Evolutionary conservation across 2,113 vertebrate species (phyloP), one percentile per base, ranked within the genome.

Genomic region (Clarias gariepinus): DNA sequence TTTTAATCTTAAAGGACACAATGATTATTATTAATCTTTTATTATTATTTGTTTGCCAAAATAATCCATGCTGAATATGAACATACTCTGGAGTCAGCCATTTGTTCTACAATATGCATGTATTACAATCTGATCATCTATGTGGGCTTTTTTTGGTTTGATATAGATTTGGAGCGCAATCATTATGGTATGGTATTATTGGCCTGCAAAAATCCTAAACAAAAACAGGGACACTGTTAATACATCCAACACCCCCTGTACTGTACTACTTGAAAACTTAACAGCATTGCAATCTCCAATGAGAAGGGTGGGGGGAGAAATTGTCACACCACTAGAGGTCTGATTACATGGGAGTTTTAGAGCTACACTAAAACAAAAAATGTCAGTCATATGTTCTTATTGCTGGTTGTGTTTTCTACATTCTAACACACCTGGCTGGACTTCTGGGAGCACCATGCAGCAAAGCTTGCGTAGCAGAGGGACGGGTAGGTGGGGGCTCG

Each of bases 341-440:
- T 53, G 61, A 69, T 81, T 68, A 10, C 30, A 52, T 60, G 33
- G 2, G 55, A 71, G 23, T 86, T 85, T 81, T 52, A 84, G 64
- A 82, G 60, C 77, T 81, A 60, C 19, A 25, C 83, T 57, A 81
- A 47, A 87, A 84, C 82, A 89, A 85, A 69, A 47, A 5, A 15
- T 76, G 5, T 47, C 68, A 61, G n/a, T 86, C 68, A 19, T 82
- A 9, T 53, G 36, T 19, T 60, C 58, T 10, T 60, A 53, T 68
- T 81, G 78, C 77, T 73, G 30, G 15, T 52, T 23, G 82, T 23
- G 18, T 60, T 60, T 60, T 41, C 25, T 71, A 61, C 2, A 23
- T 3, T 47, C 55, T 4, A 58, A 30, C 23, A 61, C 30, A 64
- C 9, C 16, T 33, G 25, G 60, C n/a, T 58, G 30, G 55, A n/a